These are phyloP conservation scores for Periparus ater DNA, from an alignment of 2,797 vertebrate species.

Conservation along the genomic window DNA sequence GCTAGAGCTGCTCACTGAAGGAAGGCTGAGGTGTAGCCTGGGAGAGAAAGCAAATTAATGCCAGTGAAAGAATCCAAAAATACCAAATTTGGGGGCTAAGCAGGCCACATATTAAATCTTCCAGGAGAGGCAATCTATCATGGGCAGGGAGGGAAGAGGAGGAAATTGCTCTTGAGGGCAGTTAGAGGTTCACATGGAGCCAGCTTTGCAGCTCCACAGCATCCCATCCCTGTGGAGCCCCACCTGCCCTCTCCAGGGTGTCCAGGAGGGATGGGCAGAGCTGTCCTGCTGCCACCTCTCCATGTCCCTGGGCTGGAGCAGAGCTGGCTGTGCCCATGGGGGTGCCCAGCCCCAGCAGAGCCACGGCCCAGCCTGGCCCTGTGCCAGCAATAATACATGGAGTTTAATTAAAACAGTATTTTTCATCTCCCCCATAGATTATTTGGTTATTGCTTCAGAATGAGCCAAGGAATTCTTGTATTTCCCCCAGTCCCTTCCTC, in stretches of 20 bases:
- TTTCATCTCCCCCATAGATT: constrained; percentile 6
- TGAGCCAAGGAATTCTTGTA: constrained; percentile 38
- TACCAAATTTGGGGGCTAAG: not conserved
- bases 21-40: not conserved
- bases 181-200: not conserved
- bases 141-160: not conserved
- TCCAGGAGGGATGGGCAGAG: not conserved
- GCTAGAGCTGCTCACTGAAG: not conserved
- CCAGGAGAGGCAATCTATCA: not conserved
- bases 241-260: accelerated
- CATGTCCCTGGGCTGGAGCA: not conserved
- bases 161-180: not conserved
- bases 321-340: not conserved
- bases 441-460: constrained; percentile 40
- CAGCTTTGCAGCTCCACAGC: not conserved
- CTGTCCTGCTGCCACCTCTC: not conserved
- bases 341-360: not conserved
- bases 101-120: not conserved
- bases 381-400: constrained; percentile 10
- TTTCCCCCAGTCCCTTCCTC: not conserved
- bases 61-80: not conserved
- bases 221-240: not conserved
- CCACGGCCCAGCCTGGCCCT: not conserved
- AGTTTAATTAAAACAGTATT: constrained; percentile 59
- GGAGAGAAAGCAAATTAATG: not conserved